Base-by-base conservation (phyloP, 2,888 invertebrate genomes). In the Cheiracanthium punctorium region DNA sequence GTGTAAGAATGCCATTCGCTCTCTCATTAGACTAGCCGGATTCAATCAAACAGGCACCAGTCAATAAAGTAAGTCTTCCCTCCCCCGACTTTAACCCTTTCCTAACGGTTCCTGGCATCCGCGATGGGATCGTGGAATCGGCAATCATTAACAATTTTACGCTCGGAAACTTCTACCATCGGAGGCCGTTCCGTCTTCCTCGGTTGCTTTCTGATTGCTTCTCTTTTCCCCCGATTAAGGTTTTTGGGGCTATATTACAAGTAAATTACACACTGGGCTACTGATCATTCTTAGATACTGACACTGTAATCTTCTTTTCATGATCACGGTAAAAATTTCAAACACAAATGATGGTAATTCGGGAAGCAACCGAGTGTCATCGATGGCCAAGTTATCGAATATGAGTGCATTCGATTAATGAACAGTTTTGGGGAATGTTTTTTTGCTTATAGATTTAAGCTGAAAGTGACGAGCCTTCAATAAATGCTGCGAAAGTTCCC, bases 151-250 rank as follows among this genome's bases (percentile, higher is more conserved):
- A 58, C 58, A 58, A 58, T 58, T 58, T 58, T 58, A 58, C 58
- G 58, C 58, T 58, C 58, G 58, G 58, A 58, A 58, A 58, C 58
- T 58, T 58, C 58, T 58, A 58, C 58, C 58, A 58, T 58, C 58
- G 24, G 1, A 58, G 58, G 58, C 58, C 58, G 58, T 58, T 58
- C 24, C 58, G 58, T 58, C 58, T 58, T 58, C 58, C 58, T 58
- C 24, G 24, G 58, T 58, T 58, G 58, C 58, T 58, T 58, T 58
- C 58, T 58, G 58, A 58, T 58, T 58, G 58, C 58, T 58, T 58
- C 58, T 24, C 58, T 58, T 58, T 58, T 24, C 58, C 58, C 58
- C n/a, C 48, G 58, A 58, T 58, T 24, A 24, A 20, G 24, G 58
- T 58, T 58, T 58, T 58, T 58, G 24, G 24, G 58, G 58, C 58